Evolutionary conservation across 2,113 vertebrate genomes (phyloP).

Genomic region (Oreochromis tanganicae): DNA sequence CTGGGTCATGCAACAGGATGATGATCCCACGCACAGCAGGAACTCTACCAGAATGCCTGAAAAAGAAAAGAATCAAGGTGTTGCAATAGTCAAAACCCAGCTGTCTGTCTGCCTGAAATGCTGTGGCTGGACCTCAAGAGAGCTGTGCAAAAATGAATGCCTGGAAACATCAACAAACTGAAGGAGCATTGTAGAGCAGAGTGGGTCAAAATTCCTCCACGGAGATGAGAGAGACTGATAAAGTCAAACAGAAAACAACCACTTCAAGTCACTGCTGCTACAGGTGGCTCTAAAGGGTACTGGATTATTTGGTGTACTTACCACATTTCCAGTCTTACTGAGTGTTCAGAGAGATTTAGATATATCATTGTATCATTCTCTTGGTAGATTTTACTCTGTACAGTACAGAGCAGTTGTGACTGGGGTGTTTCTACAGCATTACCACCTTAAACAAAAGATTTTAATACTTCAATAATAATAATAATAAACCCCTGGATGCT

Average conservation of each 20-base stretch:
- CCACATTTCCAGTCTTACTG: not conserved
- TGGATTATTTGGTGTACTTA: not conserved
- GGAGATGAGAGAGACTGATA: not conserved
- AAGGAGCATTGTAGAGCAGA: not conserved
- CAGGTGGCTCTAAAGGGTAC: not conserved
- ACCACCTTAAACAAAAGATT: not conserved
- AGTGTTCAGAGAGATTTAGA: not conserved
- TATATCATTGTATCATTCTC: not conserved
- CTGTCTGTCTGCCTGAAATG: not conserved
- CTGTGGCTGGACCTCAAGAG: not conserved
- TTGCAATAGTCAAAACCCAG: not conserved
- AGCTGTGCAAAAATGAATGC: not conserved
- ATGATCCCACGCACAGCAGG: not conserved
- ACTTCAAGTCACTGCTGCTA: not conserved
- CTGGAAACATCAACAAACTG: not conserved
- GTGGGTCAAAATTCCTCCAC: not conserved
- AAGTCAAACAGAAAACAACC: not conserved
- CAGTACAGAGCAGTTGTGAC: not conserved
- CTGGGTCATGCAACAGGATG: not conserved
- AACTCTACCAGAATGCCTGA: not conserved
- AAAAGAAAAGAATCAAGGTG: not conserved
- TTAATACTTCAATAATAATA: not conserved
- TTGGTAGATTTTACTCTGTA: not conserved
- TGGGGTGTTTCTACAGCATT: not conserved
- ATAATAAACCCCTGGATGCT: accelerated